Evolutionary conservation across 2,888 invertebrate genomes (phyloP).

Genomic region (Ophion ellenae): DNA sequence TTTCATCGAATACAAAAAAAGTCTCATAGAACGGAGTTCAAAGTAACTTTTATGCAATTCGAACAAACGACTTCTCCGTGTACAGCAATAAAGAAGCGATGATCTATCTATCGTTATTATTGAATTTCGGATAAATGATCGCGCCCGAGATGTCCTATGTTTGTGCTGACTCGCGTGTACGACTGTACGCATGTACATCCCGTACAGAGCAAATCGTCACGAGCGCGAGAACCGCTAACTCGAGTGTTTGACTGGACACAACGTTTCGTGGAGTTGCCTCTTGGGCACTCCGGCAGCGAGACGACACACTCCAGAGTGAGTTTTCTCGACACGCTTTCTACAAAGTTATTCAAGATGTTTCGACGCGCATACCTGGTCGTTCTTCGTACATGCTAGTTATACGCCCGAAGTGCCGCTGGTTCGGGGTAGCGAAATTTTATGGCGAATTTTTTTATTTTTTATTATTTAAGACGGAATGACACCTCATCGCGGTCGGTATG

Average conservation of each 20-base stretch:
- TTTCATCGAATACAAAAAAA: neutral
- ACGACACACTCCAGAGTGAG: constrained; percentile 33
- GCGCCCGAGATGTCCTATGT: neutral
- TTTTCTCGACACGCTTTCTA: constrained; percentile 53
- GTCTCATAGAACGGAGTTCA: neutral
- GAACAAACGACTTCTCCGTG: neutral
- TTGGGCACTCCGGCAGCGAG: constrained; percentile 22
- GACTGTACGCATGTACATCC: too few species aligned
- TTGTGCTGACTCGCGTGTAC: neutral
- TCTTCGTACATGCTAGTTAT: neutral
- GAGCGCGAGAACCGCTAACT: constrained; percentile 37
- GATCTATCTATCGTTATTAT: too few species aligned
- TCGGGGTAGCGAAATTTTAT: neutral
- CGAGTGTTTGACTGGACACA: constrained; percentile 53
- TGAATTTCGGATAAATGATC: too few species aligned
- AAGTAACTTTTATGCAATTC: neutral
- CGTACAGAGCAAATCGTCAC: constrained; percentile 7
- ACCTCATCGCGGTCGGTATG: too few species aligned
- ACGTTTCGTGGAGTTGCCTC: constrained; percentile 18
- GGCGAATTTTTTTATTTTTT: neutral
- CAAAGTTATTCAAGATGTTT: constrained; percentile 41
- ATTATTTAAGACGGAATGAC: too few species aligned
- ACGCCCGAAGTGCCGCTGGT: too few species aligned
- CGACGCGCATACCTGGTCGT: constrained; percentile 18
- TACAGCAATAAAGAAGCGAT: too few species aligned